phyloP scores from a whole-genome alignment of 1,140 invertebrate species.

The Coptotermes formosanus region DNA sequence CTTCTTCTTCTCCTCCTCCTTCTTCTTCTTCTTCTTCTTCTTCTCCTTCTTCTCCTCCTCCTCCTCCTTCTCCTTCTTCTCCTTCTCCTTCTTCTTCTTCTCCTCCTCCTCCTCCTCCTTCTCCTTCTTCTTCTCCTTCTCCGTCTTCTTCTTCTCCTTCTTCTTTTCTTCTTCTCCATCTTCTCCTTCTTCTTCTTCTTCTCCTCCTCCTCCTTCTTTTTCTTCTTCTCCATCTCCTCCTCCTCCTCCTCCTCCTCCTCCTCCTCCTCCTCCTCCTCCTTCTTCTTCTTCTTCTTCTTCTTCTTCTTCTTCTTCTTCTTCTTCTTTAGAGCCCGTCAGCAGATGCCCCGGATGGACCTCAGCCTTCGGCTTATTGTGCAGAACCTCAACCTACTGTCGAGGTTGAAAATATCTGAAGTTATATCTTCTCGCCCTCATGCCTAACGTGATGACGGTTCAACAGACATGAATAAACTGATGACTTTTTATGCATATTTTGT shows the following conservation, averaged over 20 bases:
- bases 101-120: conserved; percentile 43
- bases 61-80: conserved; percentile 35
- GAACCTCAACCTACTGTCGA: too few relatives aligned
- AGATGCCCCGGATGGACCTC: too few relatives aligned
- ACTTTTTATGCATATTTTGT: too few relatives aligned
- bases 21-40: conserved; percentile 35
- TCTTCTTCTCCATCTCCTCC: conserved; percentile 40
- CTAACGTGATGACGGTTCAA: too few relatives aligned
- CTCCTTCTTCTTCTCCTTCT: conserved; percentile 39
- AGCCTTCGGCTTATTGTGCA: too few relatives aligned
- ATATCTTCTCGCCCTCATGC: too few relatives aligned
- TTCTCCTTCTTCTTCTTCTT: conserved; percentile 39
- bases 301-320: conserved; percentile 29
- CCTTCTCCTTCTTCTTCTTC: conserved; percentile 42
- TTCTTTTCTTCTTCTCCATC: too few relatives aligned
- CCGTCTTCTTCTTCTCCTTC: too few relatives aligned
- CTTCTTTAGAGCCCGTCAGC: conserved; percentile 34
- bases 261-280: conserved; percentile 23
- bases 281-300: background rate
- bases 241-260: conserved; percentile 38
- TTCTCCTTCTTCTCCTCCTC: conserved; percentile 36
- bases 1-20: conserved; percentile 36
- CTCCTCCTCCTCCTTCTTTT: conserved; percentile 39
- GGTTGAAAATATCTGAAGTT: too few relatives aligned
- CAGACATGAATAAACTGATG: too few relatives aligned